Base-by-base conservation (phyloP, 1,140 invertebrate species). In the Brachionus manjavacas region DNA sequence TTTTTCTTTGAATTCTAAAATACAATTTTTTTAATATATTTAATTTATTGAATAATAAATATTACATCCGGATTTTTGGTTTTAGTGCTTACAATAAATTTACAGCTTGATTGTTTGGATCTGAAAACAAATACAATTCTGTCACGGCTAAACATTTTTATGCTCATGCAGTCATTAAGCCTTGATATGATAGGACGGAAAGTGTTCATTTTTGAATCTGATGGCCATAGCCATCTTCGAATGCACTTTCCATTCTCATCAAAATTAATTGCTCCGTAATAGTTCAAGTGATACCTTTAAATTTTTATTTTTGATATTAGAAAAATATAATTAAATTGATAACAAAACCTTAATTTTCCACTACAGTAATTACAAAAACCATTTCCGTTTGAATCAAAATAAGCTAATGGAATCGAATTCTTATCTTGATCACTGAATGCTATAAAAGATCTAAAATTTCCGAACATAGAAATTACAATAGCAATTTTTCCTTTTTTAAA, bases 331-430 rank as follows among this genome's bases (percentile, higher is more conserved):
- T 0, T 7, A n/a, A 7, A 35, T 35, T 35, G 31, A 35, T 31
- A 12, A 4, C 4, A 28, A 43, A n/a, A 72, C 68, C 31, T 72
- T 76, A 76, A 28, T 49, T 76, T 76, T 46, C 72, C 72, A 49
- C 41, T 76, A 12, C 16, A 49, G 28, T 76, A 49, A 28, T 76
- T 76, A 12, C 41, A 49, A 76, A 25, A 76, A 8, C 43, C 72
- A 49, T 76, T 76, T 49, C 72, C 72, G 20, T 76, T 76, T 49
- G 72, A 76, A 49, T 76, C 72, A 28, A 76, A 76, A 76, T 49
- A 76, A 25, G 72, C 72, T 25, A 76, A 76, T 4, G 72, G 72
- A 20, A 76, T 76, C 43, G 39, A 49, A 76, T 46, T 12, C 23
- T 20, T 49, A 49, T 12, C 43, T 14, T 76, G 14, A 14, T 76